A percentile compares a stretch with the other conserved stretches of the same genome.
phyloP scores from a whole-genome alignment of 2,113 vertebrate genomes.

The Rhynchomys soricoides region DNA sequence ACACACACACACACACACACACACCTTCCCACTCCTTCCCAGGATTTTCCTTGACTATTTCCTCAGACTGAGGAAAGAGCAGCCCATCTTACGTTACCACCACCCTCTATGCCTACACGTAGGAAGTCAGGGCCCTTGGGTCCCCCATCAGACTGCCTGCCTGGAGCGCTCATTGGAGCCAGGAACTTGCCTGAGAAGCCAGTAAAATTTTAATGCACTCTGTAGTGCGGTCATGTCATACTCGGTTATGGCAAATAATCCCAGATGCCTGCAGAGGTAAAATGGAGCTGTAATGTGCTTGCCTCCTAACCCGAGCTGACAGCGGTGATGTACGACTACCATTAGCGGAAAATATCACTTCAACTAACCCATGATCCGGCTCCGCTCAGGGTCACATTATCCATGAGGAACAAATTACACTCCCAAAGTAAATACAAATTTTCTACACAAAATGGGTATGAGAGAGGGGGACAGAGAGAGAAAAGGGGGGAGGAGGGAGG shows the following conservation, averaged over 20 bases:
- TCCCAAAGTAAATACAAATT: conserved; percentile 99
- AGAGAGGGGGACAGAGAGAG: too few species aligned
- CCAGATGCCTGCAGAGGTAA: conserved; percentile 99
- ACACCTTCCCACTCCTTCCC: background rate
- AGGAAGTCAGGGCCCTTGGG: conserved; percentile 88
- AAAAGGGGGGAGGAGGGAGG: background rate
- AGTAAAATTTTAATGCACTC: conserved; percentile 99
- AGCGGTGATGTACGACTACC: conserved; percentile 99
- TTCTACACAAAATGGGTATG: conserved; percentile 94
- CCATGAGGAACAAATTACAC: conserved; percentile 99
- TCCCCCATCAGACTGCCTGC: conserved; percentile 91
- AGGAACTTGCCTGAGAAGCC: conserved; percentile 93
- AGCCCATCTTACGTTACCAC: conserved; percentile 86
- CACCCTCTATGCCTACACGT: conserved; percentile 86
- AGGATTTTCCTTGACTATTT: background rate
- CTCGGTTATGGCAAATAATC: conserved; percentile 99
- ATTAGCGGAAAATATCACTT: conserved; percentile 99
- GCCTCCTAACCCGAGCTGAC: conserved; percentile 99
- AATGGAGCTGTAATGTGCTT: conserved; percentile 99
- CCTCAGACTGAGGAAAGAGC: conserved; percentile 60
- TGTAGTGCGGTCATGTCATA: conserved; percentile 99
- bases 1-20: too few species aligned
- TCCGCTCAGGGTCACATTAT: conserved; percentile 99
- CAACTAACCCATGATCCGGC: conserved; percentile 99
- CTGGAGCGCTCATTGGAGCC: conserved; percentile 88